Evolutionary conservation across 2,888 invertebrate genomes (phyloP).

Genomic region (Agrochola litura): DNA sequence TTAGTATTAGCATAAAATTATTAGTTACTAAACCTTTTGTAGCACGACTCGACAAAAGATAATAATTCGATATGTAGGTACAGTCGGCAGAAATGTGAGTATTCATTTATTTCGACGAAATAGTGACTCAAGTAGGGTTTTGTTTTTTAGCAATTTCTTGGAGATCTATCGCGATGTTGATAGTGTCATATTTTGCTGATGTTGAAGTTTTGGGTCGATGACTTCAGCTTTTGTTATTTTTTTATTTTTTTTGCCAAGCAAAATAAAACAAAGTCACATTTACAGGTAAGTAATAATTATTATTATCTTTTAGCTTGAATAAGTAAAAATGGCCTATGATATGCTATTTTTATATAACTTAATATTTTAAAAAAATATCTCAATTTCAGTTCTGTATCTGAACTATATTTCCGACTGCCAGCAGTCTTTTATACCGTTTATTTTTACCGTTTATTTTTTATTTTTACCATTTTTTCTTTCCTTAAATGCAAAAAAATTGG

Average conservation of each 20-base stretch:
- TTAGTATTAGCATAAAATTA: conserved; percentile 64
- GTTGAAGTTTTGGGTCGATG: conserved; percentile 7
- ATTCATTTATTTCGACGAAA: conserved; percentile 5
- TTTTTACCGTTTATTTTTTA: too few relatives aligned
- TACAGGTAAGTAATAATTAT: neutral
- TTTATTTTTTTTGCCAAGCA: neutral
- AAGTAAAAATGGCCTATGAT: too few relatives aligned
- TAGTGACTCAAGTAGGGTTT: neutral
- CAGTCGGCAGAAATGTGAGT: conserved; percentile 49
- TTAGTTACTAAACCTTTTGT: conserved; percentile 61
- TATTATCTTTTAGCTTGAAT: neutral
- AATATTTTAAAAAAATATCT: neutral
- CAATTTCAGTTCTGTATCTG: neutral
- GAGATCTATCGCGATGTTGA: neutral
- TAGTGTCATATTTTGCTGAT: conserved; percentile 42
- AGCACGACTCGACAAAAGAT: conserved; percentile 65
- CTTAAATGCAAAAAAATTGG: too few relatives aligned
- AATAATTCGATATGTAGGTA: conserved; percentile 56
- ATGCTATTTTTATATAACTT: too few relatives aligned
- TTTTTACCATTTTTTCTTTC: too few relatives aligned
- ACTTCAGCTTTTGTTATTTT: neutral
- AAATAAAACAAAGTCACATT: neutral
- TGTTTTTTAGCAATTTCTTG: conserved; percentile 8
- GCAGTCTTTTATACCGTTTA: too few relatives aligned
- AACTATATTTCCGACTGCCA: neutral